A percentile compares a stretch with the other conserved stretches of the same genome.
Conservation (phyloP, 2,888 invertebrate genomes). For the Antitype chi region DNA sequence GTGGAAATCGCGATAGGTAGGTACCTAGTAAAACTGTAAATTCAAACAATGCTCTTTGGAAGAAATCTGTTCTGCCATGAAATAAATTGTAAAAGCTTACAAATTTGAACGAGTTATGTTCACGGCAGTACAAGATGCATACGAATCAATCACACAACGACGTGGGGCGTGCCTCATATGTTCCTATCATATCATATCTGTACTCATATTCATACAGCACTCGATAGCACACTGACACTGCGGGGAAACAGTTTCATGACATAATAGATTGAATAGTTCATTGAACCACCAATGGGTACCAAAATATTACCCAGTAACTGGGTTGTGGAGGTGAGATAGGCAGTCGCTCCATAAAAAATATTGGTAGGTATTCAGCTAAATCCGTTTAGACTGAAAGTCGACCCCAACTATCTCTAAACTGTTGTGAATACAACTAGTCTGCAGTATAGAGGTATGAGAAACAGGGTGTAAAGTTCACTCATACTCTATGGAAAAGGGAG, state of each 20-base stretch:
- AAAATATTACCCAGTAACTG: too few relatives aligned
- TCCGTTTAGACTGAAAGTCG: too few relatives aligned
- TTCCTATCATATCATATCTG: conserved; percentile 1
- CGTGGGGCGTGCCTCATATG: conserved; percentile 37
- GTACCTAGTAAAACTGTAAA: too few relatives aligned
- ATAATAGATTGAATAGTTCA: background rate
- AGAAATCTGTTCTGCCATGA: background rate
- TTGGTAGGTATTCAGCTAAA: too few relatives aligned
- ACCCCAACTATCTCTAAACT: background rate
- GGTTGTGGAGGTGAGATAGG: too few relatives aligned
- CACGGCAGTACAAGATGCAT: conserved; percentile 50
- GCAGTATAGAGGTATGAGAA: too few relatives aligned
- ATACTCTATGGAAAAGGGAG: too few relatives aligned
- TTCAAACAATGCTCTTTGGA: background rate
- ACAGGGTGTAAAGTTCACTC: too few relatives aligned
- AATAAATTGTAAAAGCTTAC: background rate
- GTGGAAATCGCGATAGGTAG: too few relatives aligned
- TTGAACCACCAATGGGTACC: background rate
- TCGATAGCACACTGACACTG: conserved; percentile 27
- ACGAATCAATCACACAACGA: conserved; percentile 58
- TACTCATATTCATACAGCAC: conserved; percentile 7
- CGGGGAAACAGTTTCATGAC: conserved; percentile 1
- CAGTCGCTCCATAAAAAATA: too few relatives aligned
- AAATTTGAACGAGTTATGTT: background rate
- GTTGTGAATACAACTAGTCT: background rate